phyloP scores from a whole-genome alignment of 2,797 vertebrate species.

The Poecilia picta region DNA sequence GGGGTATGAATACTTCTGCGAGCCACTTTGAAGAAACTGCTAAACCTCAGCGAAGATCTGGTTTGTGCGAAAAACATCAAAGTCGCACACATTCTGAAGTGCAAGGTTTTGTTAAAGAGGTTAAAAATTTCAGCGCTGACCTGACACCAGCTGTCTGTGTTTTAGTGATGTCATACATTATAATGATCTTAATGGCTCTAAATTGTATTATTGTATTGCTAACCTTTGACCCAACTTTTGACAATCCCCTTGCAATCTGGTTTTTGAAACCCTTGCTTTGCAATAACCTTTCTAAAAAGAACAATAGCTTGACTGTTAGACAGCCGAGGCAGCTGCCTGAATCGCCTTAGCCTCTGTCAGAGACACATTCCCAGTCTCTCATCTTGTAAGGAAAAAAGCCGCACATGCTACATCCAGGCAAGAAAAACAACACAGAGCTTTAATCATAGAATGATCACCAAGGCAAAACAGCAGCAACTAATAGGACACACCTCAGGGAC shows the following conservation, averaged over 20 bases:
- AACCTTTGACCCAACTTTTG: constrained; percentile 74
- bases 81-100: constrained; percentile 48
- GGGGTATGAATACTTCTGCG: not conserved
- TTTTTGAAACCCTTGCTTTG: constrained; percentile 66
- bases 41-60: constrained; percentile 43
- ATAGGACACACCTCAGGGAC: constrained; percentile 61
- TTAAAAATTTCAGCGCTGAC: constrained; percentile 42
- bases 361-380: constrained; percentile 51
- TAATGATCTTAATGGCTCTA: constrained; percentile 65
- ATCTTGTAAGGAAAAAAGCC: constrained; percentile 56
- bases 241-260: constrained; percentile 62
- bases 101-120: constrained; percentile 45
- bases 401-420: constrained; percentile 38
- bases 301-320: constrained; percentile 62
- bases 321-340: constrained; percentile 55
- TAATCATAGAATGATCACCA: constrained; percentile 70
- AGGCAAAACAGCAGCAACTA: constrained; percentile 60
- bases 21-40: constrained; percentile 14
- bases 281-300: constrained; percentile 68
- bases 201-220: constrained; percentile 68
- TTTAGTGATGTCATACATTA: constrained; percentile 62
- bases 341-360: constrained; percentile 63
- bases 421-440: constrained; percentile 59
- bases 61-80: constrained; percentile 53
- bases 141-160: constrained; percentile 46